Base-by-base conservation (phyloP, 2,113 vertebrate species). In the Bubo blakistoni region DNA sequence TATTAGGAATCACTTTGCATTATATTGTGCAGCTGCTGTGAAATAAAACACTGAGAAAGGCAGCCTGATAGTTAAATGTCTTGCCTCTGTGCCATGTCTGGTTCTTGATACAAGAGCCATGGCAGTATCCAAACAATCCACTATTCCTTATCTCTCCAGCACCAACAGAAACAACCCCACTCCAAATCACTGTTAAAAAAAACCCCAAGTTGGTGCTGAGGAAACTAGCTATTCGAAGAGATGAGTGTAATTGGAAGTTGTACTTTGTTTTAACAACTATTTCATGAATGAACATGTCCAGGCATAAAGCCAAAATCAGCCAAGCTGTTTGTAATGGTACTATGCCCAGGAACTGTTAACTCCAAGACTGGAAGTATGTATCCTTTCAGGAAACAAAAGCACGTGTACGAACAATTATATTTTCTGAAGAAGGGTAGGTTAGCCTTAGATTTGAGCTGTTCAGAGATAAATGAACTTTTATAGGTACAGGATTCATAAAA, bases 221-320 rank as follows among this genome's bases (percentile, higher is more conserved):
- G 54, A 81, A 91, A 87, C 58, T 26, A 94, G 54, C n/a, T 78
- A 58, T 76, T 90, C 29, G 44, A 90, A 83, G 73, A 88, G 38
- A 95, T 90, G 34, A 73, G 71, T 57, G 78, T 58, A 97, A 94
- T 69, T 86, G 79, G 70, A 95, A 97, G 46, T 44, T 92, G 57
- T 58, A 93, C 90, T 95, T 96, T 96, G 77, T 71, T 94, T 86
- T 83, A 97, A 80, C 21, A 61, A 74, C 24, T 58, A 58, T 58
- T 96, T 96, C 22, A 90, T 97, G 97, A 97, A 97, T 95, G 96
- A 96, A 96, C 44, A 94, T n/a, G 65, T 63, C 91, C 79, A 95
- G 90, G 92, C 88, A 96, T 10, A 82, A 94, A 91, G 86, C 96
- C 95, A 98, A 96, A 92, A 88, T 89, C 91, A 96, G 74, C 91